A percentile compares a stretch with the other conserved stretches of the same genome.
These are phyloP conservation scores for Altica lythri DNA, from an alignment of 2,888 invertebrate genomes.

Conservation along the genomic window DNA sequence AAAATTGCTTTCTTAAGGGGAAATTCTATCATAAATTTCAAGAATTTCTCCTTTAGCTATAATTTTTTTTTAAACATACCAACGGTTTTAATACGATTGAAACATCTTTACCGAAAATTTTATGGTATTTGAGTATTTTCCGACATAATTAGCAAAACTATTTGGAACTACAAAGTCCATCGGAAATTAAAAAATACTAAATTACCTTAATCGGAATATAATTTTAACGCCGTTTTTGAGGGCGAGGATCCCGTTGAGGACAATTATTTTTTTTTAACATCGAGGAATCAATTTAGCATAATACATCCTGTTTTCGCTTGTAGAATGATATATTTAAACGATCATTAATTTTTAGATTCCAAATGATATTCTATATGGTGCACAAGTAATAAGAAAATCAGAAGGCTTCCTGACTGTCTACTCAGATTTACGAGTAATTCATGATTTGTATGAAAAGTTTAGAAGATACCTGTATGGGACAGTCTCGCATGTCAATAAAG, in stretches of 20 bases:
- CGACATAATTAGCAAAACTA: too few relatives aligned
- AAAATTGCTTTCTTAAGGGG: too few relatives aligned
- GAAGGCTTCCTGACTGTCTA: constrained; percentile 35
- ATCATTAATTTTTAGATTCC: constrained; percentile 35
- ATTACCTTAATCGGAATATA: too few relatives aligned
- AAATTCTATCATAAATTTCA: too few relatives aligned
- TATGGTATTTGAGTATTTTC: too few relatives aligned
- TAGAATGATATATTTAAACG: not conserved
- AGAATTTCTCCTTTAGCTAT: too few relatives aligned
- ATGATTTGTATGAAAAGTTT: constrained; percentile 41
- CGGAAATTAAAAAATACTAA: too few relatives aligned
- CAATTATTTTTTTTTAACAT: not conserved
- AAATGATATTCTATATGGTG: constrained; percentile 36
- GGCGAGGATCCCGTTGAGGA: not conserved
- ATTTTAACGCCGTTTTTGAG: too few relatives aligned
- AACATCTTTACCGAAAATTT: too few relatives aligned
- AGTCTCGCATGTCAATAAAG: constrained; percentile 18
- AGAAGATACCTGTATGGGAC: constrained; percentile 27
- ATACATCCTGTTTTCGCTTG: constrained; percentile 17
- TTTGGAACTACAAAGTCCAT: too few relatives aligned
- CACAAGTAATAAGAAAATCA: constrained; percentile 32
- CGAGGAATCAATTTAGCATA: not conserved
- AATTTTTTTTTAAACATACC: too few relatives aligned
- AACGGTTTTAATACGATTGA: too few relatives aligned
- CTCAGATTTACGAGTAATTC: constrained; percentile 34